Evolutionary conservation across 2,888 invertebrate genomes (phyloP).

Genomic region (Orthosia cruda): DNA sequence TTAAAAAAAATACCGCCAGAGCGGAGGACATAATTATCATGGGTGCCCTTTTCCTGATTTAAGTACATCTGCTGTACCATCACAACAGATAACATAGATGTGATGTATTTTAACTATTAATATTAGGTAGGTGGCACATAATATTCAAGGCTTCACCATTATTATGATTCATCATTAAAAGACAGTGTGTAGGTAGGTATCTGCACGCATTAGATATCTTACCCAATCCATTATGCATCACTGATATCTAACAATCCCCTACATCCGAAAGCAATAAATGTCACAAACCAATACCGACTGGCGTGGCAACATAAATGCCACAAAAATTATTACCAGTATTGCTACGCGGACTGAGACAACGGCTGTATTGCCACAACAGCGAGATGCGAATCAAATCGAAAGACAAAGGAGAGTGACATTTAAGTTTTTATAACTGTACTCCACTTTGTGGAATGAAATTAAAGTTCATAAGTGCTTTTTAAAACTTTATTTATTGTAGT

Average conservation of each 20-base stretch:
- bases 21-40: no score
- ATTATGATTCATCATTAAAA: no score
- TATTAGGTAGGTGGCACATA: no score
- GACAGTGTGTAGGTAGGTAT: not conserved
- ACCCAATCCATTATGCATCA: slow-evolving; percentile 6
- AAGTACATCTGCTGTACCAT: no score
- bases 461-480: not conserved
- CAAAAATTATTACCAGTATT: slow-evolving; percentile 27
- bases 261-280: slow-evolving; percentile 33
- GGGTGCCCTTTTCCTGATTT: no score
- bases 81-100: no score
- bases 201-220: no score
- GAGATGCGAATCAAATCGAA: slow-evolving; percentile 22
- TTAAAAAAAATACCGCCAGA: no score
- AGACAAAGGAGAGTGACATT: not conserved
- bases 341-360: not conserved
- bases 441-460: not conserved
- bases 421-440: slow-evolving; percentile 18
- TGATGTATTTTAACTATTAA: no score
- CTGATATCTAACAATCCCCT: not conserved
- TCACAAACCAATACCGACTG: not conserved
- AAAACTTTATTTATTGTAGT: not conserved
- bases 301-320: not conserved
- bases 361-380: slow-evolving; percentile 10
- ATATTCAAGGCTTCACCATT: no score